These are phyloP conservation scores for Hydrozoanthus gracilis DNA, from an alignment of 92 coral and sea anemone species.

Conservation along the genomic window DNA sequence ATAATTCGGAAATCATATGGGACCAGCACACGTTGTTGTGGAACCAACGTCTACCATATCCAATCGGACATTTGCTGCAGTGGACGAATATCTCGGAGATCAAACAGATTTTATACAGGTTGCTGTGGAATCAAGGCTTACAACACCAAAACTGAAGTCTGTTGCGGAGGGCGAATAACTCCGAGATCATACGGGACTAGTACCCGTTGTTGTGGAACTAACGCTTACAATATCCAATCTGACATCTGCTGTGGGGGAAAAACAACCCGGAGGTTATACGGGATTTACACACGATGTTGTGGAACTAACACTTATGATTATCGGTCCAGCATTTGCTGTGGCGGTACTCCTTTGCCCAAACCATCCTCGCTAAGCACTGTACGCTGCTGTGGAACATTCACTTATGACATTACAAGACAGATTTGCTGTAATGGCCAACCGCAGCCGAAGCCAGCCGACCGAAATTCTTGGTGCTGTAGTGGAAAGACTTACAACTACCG, in stretches of 20 bases:
- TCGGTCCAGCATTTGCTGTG: neutral
- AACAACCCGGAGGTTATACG: neutral
- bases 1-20: neutral
- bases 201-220: neutral
- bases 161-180: neutral
- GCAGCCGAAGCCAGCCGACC: neutral
- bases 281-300: neutral
- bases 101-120: neutral
- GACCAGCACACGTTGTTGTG: neutral
- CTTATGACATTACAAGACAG: neutral
- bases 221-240: neutral
- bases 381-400: neutral
- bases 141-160: neutral
- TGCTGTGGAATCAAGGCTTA: neutral
- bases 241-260: neutral
- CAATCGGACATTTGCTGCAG: neutral
- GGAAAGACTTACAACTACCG: neutral
- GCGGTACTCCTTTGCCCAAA: neutral
- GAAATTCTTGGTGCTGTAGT: neutral
- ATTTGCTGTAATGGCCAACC: neutral
- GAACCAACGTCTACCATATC: neutral
- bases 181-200: neutral
- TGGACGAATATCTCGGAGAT: neutral
- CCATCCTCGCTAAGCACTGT: neutral
- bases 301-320: neutral